These are phyloP conservation scores for Liolophura sinensis DNA, from an alignment of 1,140 invertebrate genomes.

Conservation along the genomic window DNA sequence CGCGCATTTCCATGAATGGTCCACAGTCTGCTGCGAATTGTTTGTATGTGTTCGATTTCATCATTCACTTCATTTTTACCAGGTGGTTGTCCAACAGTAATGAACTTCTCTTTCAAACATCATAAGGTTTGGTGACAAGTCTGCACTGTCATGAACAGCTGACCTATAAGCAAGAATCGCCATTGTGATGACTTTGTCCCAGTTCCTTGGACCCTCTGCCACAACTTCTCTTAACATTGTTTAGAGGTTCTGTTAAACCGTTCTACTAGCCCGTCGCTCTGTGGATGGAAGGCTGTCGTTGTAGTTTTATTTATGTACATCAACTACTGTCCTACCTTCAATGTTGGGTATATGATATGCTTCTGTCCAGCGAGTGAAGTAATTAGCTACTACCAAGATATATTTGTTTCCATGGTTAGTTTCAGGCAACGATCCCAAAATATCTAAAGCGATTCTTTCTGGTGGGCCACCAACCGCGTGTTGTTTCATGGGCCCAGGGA, in stretches of 20 bases:
- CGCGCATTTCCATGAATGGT: too few relatives aligned
- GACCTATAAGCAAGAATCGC: too few relatives aligned
- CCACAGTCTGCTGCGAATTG: too few relatives aligned
- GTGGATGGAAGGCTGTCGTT: slow-evolving; percentile 34
- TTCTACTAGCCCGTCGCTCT: slow-evolving; percentile 40
- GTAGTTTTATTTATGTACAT: slow-evolving; percentile 28
- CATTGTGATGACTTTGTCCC: slow-evolving; percentile 36
- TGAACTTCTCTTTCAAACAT: too few relatives aligned
- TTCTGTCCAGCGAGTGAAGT: slow-evolving; percentile 29
- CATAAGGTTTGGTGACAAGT: too few relatives aligned
- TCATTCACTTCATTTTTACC: too few relatives aligned
- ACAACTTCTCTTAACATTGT: slow-evolving; percentile 34
- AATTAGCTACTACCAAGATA: slow-evolving; percentile 30
- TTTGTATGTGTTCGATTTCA: too few relatives aligned
- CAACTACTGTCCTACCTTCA: slow-evolving; percentile 32
- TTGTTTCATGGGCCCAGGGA: too few relatives aligned
- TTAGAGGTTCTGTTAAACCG: slow-evolving; percentile 24
- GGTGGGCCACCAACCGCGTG: neutral
- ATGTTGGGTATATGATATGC: slow-evolving; percentile 16
- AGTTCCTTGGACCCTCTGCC: slow-evolving; percentile 24
- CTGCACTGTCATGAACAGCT: too few relatives aligned
- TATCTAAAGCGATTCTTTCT: slow-evolving; percentile 6
- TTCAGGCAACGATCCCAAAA: slow-evolving; percentile 24
- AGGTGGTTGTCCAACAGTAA: too few relatives aligned
- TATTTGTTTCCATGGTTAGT: slow-evolving; percentile 21